phyloP scores from a whole-genome alignment of 2,113 vertebrate species.

The Entelurus aequoreus region DNA sequence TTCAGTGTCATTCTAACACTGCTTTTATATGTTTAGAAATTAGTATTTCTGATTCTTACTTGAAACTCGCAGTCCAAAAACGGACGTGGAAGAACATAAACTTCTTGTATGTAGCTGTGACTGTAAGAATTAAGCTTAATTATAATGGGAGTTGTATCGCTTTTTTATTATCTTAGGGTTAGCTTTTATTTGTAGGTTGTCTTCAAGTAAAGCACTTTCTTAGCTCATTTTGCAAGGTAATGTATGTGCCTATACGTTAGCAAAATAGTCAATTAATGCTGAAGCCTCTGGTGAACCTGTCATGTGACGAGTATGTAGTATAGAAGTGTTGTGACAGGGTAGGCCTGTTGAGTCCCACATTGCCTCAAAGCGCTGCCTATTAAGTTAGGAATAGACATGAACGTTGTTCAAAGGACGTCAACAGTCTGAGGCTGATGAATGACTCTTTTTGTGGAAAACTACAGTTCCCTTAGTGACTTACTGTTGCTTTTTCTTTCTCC shows the following conservation, averaged over 20 bases:
- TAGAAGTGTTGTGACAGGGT: conserved; percentile 47
- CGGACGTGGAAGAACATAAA: background rate
- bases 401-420: conserved; percentile 51
- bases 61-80: background rate
- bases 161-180: background rate
- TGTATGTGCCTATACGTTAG: background rate
- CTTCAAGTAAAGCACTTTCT: background rate
- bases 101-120: background rate
- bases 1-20: background rate
- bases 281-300: conserved; percentile 27
- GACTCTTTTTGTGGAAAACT: conserved; percentile 33
- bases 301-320: conserved; percentile 42
- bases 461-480: background rate
- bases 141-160: background rate
- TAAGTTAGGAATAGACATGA: conserved; percentile 57
- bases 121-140: background rate
- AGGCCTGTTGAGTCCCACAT: conserved; percentile 33
- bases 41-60: background rate
- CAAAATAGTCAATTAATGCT: background rate
- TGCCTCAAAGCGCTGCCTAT: conserved; percentile 35
- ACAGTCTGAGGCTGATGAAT: conserved; percentile 50
- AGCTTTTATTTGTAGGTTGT: background rate
- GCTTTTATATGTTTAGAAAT: background rate
- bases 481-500: conserved; percentile 19
- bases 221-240: background rate